Percentiles rank a stretch among this genome's conserved stretches.
Conservation (phyloP, 2,113 vertebrate genomes). For the Raja brachyura region DNA sequence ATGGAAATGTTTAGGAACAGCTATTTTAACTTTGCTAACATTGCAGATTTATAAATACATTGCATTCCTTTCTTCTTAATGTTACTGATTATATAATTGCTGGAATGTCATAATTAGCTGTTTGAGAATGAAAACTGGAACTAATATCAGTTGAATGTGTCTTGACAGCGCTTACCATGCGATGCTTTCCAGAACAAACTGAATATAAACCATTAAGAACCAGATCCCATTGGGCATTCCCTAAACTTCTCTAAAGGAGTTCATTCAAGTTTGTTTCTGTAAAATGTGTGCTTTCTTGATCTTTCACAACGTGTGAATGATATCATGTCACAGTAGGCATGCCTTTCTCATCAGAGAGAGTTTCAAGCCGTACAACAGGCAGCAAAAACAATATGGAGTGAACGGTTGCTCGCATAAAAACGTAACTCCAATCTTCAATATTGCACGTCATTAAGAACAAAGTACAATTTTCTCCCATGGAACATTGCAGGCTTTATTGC, state of each 20-base stretch:
- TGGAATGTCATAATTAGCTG: conserved; percentile 18
- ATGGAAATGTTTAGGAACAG: not conserved
- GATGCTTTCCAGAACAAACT: not conserved
- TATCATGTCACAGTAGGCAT: not conserved
- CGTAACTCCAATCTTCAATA: not conserved
- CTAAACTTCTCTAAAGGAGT: not conserved
- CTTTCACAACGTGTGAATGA: not conserved
- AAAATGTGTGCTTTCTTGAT: not conserved
- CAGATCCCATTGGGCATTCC: not conserved
- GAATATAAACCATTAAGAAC: not conserved
- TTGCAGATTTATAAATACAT: not conserved
- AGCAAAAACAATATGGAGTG: not conserved
- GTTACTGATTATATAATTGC: not conserved
- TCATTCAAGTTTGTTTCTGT: not conserved
- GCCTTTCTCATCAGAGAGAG: not conserved
- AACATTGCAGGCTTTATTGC: not conserved
- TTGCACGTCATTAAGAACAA: not conserved
- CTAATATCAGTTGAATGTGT: not conserved
- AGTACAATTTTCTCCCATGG: too few species aligned
- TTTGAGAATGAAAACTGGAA: not conserved
- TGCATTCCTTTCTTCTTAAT: not conserved
- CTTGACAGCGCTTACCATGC: not conserved
- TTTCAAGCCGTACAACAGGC: not conserved
- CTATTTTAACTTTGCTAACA: not conserved
- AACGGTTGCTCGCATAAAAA: not conserved